Conservation (phyloP, 2,797 vertebrate species). For the Chiroxiphia lanceolata region DNA sequence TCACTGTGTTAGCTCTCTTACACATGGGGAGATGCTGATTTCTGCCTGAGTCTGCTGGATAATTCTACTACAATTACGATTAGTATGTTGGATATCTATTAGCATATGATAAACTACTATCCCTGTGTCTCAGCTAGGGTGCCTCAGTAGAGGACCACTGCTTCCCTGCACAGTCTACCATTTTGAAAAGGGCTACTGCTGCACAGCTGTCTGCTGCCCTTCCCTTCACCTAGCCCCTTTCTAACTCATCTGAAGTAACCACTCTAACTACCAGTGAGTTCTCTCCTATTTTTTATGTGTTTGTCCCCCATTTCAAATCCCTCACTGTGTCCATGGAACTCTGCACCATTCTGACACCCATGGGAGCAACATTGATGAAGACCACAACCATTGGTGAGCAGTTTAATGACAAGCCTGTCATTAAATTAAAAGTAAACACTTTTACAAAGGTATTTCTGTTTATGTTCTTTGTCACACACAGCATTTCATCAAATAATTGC, state of each 20-base stretch:
- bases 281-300: neutral
- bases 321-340: neutral
- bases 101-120: fast-evolving
- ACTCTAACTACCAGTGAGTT: neutral
- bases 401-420: neutral
- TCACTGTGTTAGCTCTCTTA: neutral
- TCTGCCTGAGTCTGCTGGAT: neutral
- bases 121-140: fast-evolving
- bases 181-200: neutral
- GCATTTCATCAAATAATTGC: neutral
- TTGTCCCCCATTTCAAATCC: neutral
- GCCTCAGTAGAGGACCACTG: neutral
- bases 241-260: neutral
- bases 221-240: neutral
- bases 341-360: neutral
- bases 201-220: neutral
- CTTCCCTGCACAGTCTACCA: neutral
- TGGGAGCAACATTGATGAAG: neutral
- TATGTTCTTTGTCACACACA: neutral
- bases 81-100: neutral
- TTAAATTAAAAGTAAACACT: neutral
- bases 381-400: neutral
- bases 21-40: neutral
- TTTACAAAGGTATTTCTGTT: neutral
- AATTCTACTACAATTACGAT: neutral